A percentile compares a stretch with the other conserved stretches of the same genome.
These are phyloP conservation scores for Chaetops frenatus DNA, from an alignment of 2,113 vertebrate genomes.

Conservation along the genomic window DNA sequence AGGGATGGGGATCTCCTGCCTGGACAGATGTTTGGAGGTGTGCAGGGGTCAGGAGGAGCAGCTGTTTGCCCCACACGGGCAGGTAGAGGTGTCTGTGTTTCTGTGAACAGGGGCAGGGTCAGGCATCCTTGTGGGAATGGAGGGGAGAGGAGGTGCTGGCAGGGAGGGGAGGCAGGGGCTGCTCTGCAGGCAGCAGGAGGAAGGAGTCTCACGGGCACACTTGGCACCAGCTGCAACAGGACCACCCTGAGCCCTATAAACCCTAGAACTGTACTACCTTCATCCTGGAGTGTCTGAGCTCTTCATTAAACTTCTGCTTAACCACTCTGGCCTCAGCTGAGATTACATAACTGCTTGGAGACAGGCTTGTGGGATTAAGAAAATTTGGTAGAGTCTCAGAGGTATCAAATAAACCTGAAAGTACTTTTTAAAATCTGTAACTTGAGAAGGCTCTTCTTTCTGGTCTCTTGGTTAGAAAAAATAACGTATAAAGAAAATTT, in stretches of 20 bases:
- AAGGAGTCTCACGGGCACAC: background rate
- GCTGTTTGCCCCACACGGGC: background rate
- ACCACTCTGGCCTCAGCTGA: background rate
- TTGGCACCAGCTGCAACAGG: background rate
- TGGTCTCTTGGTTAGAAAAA: background rate
- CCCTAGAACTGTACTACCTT: background rate
- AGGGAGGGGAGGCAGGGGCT: background rate
- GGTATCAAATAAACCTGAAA: background rate
- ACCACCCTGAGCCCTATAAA: background rate
- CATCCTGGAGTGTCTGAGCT: background rate
- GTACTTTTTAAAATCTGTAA: background rate
- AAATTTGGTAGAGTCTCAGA: background rate
- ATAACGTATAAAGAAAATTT: background rate
- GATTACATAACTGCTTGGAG: background rate
- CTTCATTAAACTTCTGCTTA: background rate
- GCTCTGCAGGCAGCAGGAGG: background rate
- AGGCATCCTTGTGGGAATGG: background rate
- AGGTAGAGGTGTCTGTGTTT: background rate
- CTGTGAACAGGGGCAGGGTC: background rate
- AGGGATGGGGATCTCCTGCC: background rate
- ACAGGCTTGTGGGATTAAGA: background rate
- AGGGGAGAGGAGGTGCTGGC: background rate
- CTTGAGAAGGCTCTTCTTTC: background rate
- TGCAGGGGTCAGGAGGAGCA: background rate
- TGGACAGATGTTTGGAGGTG: background rate